Conservation (phyloP, 2,888 invertebrate species). For the Cryptophagus acutangulus region DNA sequence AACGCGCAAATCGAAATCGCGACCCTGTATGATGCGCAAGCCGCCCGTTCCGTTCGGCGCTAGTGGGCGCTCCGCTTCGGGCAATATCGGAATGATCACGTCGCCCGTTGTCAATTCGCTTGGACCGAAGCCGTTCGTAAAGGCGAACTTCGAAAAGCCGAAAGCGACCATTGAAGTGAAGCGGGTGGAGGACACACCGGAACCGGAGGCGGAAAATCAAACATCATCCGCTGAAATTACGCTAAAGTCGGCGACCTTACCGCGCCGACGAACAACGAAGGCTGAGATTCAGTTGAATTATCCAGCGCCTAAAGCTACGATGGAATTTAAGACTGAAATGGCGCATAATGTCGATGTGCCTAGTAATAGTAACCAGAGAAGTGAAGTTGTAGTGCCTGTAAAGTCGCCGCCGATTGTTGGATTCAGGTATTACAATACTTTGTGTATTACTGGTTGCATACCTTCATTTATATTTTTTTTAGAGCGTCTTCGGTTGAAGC, state of each 20-base stretch:
- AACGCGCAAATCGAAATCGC: slow-evolving; percentile 46
- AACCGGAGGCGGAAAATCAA: slow-evolving; percentile 45
- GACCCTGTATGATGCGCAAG: slow-evolving; percentile 51
- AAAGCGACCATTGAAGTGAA: slow-evolving; percentile 24
- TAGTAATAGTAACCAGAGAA: slow-evolving; percentile 49
- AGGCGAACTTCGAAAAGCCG: slow-evolving; percentile 30
- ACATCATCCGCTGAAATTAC: slow-evolving; percentile 62
- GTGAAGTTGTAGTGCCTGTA: slow-evolving; percentile 57
- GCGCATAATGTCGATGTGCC: slow-evolving; percentile 53
- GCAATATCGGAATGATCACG: slow-evolving; percentile 47
- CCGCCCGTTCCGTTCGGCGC: slow-evolving; percentile 63
- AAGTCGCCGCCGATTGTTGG: slow-evolving; percentile 34
- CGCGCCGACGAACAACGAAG: slow-evolving; percentile 60
- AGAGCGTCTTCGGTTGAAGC: slow-evolving; percentile 9
- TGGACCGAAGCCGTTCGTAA: slow-evolving; percentile 38
- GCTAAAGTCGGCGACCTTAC: slow-evolving; percentile 62
- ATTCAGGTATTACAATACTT: slow-evolving; percentile 3
- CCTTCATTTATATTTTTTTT: slow-evolving; percentile 1
- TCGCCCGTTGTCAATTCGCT: slow-evolving; percentile 31
- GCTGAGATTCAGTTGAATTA: slow-evolving; percentile 60
- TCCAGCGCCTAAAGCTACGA: slow-evolving; percentile 43
- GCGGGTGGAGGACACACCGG: slow-evolving; percentile 29
- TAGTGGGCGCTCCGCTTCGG: slow-evolving; percentile 55
- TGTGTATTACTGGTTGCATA: no score
- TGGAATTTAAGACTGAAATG: slow-evolving; percentile 59